phyloP scores from a whole-genome alignment of 2,797 vertebrate genomes.

The Sarcophilus harrisii region DNA sequence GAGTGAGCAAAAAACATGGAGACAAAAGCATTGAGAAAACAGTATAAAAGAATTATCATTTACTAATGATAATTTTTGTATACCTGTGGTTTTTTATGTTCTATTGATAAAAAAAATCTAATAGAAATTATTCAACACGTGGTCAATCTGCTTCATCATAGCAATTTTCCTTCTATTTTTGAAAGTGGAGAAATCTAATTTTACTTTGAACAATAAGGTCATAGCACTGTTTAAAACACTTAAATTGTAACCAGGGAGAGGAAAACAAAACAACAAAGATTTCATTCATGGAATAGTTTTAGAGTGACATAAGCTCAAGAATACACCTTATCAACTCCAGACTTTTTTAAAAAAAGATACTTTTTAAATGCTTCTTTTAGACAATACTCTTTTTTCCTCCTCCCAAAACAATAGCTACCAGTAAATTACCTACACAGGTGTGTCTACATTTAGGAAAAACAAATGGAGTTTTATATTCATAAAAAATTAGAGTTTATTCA shows the following conservation, averaged over 20 bases:
- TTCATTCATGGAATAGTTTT: conserved; percentile 26
- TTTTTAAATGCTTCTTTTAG: background rate
- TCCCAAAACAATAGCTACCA: background rate
- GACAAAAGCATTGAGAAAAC: background rate
- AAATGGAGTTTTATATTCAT: background rate
- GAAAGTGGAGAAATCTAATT: conserved; percentile 20
- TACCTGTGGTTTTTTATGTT: background rate
- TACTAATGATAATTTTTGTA: background rate
- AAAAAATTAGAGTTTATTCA: background rate
- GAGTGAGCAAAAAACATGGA: background rate
- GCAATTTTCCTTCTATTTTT: conserved; percentile 5
- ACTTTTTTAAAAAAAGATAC: background rate
- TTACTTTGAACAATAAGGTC: conserved; percentile 27
- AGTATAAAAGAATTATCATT: background rate
- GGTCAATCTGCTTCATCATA: background rate
- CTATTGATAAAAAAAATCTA: conserved; percentile 14
- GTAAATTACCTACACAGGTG: background rate
- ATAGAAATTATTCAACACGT: background rate
- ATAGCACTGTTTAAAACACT: background rate
- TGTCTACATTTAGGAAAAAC: background rate
- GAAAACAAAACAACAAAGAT: conserved; percentile 39
- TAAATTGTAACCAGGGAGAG: conserved; percentile 7
- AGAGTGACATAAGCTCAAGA: background rate
- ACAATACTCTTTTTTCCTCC: conserved; percentile 4
- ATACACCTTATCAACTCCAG: conserved; percentile 8